Evolutionary conservation across 1,140 invertebrate genomes (phyloP), one percentile per base, ranked within the genome.

Genomic region (Fragariocoptes setiger): DNA sequence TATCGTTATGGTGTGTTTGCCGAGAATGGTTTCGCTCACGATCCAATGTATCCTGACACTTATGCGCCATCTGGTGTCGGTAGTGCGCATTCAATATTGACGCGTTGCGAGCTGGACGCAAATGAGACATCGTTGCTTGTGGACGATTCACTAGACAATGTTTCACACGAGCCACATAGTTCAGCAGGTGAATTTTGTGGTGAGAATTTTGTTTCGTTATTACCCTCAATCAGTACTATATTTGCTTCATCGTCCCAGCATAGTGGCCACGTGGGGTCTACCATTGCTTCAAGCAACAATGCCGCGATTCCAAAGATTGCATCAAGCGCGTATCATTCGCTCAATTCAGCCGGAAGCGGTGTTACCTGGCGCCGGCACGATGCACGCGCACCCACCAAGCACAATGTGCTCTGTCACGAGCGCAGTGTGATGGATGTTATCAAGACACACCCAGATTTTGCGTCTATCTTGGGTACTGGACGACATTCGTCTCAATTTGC

Each of bases 1-100:
- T 70, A 67, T 48, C 61, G 70, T 0, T 73, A 69, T 54, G 70
- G 70, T 16, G 65, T 73, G 2, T 73, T 72, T 51, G 67, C 70
- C 45, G 69, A 71, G 55, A 60, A 66, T 42, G 67, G 68, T 2
- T 67, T 63, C 44, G 47, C 54, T 17, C 59, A 60, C 15, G 68
- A 71, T 53, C 56, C 59, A 4, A 55, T 69, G 5, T 69, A 69
- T 49, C 67, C 67, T 1, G 40, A 47, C 3, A 51, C 50, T 21
- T 56, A 53, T 42, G 25, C 19, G 1, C 38, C 44, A 12, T 42
- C 46, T 4, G 44, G 46, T 15, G 35, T 36, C n/a, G 36, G 48
- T 22, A 22, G 12, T 4, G 41, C 18, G 1, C 21, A 22, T 3
- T n/a, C 3, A 20, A 16, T 21, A 35, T 19, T 39, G 43, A 31